Evolutionary conservation across 92 coral and sea anemone species (phyloP).

Genomic region (Paragorgia papillata): DNA sequence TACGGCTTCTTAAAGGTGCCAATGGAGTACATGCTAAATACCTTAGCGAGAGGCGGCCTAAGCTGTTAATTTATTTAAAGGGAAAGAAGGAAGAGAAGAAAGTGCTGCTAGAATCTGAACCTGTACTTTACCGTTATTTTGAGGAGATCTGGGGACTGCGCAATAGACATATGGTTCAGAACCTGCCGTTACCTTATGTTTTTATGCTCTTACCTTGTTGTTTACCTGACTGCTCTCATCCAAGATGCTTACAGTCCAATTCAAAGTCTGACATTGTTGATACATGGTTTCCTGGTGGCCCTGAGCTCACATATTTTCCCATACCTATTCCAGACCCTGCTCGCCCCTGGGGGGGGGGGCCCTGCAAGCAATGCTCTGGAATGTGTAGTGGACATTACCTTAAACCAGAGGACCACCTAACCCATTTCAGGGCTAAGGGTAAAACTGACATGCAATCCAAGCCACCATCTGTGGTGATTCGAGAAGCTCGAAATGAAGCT

Average conservation of each 20-base stretch:
- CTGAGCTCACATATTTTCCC: slow-evolving; percentile 14
- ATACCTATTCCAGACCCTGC: slow-evolving; percentile 49
- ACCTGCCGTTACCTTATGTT: neutral
- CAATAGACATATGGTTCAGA: slow-evolving; percentile 12
- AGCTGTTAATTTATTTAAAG: too few relatives aligned
- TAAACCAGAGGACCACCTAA: slow-evolving; percentile 36
- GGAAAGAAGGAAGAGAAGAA: too few relatives aligned
- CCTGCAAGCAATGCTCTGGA: slow-evolving; percentile 41
- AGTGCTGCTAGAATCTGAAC: neutral
- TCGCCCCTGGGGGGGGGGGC: slow-evolving; percentile 46
- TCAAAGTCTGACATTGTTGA: too few relatives aligned
- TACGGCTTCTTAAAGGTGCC: too few relatives aligned
- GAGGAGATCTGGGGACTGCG: neutral
- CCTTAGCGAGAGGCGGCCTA: too few relatives aligned
- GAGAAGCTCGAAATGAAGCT: slow-evolving; percentile 45
- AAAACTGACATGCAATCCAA: slow-evolving; percentile 22
- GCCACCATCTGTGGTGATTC: slow-evolving; percentile 44
- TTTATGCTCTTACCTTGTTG: slow-evolving; percentile 9
- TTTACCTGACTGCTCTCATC: neutral
- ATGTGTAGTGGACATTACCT: slow-evolving; percentile 48
- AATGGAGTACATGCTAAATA: too few relatives aligned
- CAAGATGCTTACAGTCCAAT: neutral
- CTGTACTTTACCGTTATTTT: neutral
- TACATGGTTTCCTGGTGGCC: slow-evolving; percentile 5
- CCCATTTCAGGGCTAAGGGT: slow-evolving; percentile 22